These are phyloP conservation scores for Lordiphosa fenestrarum DNA, from an alignment of 2,888 invertebrate genomes.

Conservation along the genomic window DNA sequence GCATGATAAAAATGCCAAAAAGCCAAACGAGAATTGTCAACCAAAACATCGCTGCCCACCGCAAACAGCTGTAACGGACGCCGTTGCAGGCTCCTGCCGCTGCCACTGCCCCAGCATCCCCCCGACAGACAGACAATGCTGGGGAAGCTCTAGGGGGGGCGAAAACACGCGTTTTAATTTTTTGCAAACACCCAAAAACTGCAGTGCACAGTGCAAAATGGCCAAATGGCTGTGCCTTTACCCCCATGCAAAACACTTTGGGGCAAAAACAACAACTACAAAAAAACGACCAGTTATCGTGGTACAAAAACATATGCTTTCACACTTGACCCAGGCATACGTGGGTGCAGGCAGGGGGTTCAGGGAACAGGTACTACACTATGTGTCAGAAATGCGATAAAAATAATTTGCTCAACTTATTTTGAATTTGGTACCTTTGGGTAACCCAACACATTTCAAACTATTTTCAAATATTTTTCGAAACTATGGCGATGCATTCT, in stretches of 20 bases:
- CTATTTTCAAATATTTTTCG: no score
- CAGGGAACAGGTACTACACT: no score
- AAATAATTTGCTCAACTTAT: no score
- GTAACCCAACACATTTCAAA: no score
- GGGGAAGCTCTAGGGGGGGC: no score
- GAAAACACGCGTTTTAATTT: constrained; percentile 15
- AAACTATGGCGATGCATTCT: no score
- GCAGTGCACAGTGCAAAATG: constrained; percentile 8
- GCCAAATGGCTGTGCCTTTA: neutral
- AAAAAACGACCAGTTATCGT: constrained; percentile 38
- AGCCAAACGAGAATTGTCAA: constrained; percentile 66
- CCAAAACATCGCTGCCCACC: constrained; percentile 66
- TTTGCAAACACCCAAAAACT: constrained; percentile 11
- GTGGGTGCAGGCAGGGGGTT: neutral
- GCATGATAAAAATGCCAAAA: constrained; percentile 61
- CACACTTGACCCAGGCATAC: constrained; percentile 49
- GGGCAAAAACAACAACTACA: constrained; percentile 11
- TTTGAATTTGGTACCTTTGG: no score
- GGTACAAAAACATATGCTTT: constrained; percentile 70
- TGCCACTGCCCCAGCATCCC: constrained; percentile 22
- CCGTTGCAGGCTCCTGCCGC: constrained; percentile 19
- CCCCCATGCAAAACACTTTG: constrained; percentile 8
- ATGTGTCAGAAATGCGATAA: no score
- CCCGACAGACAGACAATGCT: constrained; percentile 15
- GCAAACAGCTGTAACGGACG: constrained; percentile 67